Base-by-base conservation (phyloP, 2,797 vertebrate genomes). In the Epinephelus malabaricus region DNA sequence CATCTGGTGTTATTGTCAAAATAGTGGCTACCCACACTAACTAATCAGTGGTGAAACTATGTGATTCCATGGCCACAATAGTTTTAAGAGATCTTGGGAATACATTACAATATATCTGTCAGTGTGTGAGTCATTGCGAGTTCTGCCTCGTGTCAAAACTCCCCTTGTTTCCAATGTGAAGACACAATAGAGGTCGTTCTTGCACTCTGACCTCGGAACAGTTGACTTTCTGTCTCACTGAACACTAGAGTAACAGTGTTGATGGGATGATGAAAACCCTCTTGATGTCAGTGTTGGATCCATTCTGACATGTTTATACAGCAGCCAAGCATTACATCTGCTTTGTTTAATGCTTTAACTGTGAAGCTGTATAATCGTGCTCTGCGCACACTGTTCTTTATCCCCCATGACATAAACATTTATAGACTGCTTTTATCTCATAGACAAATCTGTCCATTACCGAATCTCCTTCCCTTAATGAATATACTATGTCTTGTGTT, bases 171-270 rank as follows among this genome's bases (percentile, higher is more conserved):
- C 77, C 78, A 87, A 21, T 73, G 66, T 74, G 88, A 87, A 77
- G 80, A 83, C 82, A 95, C 93, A 96, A 94, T 93, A 82, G 88
- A 69, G 47, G 73, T 88, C 40, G 72, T 94, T 93, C 90, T 94
- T 84, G 65, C 77, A 59, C 81, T 84, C 73, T 90, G 90, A 92
- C 89, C 86, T 80, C 23, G 8, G 72, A 91, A 92, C 94, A 90
- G 90, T 91, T 65, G 86, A 81, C 80, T 88, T 74, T 88, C 86
- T 92, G 90, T 94, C 82, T 67, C 23, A 77, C 66, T 81, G 69
- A 84, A 91, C 80, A 86, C 87, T 84, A 79, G 83, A 83, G 73
- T 79, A 83, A 88, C 92, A 87, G 88, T 92, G 93, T 92, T 81
- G 66, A 77, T 78, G 76, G 78, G 76, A 82, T 92, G 90, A 93